A percentile compares a stretch with the other conserved stretches of the same genome.
These are phyloP conservation scores for Bombyx mori DNA, from an alignment of 1,140 invertebrate species.

Conservation along the genomic window ASM3026992v2 NC_085130.1:11658001-11658500, in stretches of 20 bases:
- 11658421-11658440: not conserved
- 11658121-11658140: conserved; percentile 23
- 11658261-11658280: conserved; percentile 36
- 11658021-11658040: conserved; percentile 21
- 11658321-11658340: conserved; percentile 19
- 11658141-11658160: conserved; percentile 30
- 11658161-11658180: conserved; percentile 18
- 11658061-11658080: conserved; percentile 25
- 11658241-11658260: conserved; percentile 58
- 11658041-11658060: conserved; percentile 23
- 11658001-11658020: conserved; percentile 23
- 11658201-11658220: conserved; percentile 28
- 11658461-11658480: too few relatives aligned
- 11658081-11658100: conserved; percentile 25
- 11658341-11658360: conserved; percentile 16
- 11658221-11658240: conserved; percentile 58
- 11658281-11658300: conserved; percentile 24
- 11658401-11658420: conserved; percentile 12
- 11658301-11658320: conserved; percentile 22
- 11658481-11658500: too few relatives aligned
- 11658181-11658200: conserved; percentile 23
- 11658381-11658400: conserved; percentile 23
- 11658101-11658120: conserved; percentile 31
- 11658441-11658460: not conserved
- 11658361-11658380: conserved; percentile 21